Evolutionary conservation across 2,797 vertebrate genomes (phyloP), one percentile per base, ranked within the genome.

Genomic region (Ctenosaura bakeri): DNA sequence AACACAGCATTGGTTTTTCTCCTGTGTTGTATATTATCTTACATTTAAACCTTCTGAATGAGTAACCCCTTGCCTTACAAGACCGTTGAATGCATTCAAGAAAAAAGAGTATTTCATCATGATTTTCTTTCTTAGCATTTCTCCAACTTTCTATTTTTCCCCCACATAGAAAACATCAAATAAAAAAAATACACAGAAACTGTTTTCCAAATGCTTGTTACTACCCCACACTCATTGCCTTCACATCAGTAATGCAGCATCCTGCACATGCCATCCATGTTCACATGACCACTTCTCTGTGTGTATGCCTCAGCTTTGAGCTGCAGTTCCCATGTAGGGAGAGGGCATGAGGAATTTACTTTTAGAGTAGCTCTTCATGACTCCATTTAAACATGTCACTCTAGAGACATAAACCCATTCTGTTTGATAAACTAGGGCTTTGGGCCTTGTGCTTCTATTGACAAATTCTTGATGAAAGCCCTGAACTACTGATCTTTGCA

Each of bases 401-500:
- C 46, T 56, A 2, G 26, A 56, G 26, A 69, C 54, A 85, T 78
- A 52, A 89, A 62, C 42, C 29, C 8, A 84, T 85, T 79, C 50
- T 2, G n/a, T 73, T n/a, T 83, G 54, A 52, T 74, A 66, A 88
- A 76, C 10, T 38, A 69, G 50, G 38, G 26, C 59, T 79, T 79
- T 78, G 56, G 80, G 69, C 69, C 50, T 88, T 50, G 46, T 66
- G 10, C 20, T 74, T 83, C 54, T 29, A 24, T 73, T 56, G 62
- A 88, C 59, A 71, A 59, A 71, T 56, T 66, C 38, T 80, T 81
- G 78, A 83, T 84, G 50, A 64, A 89, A 84, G 54, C 8, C 35
- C 38, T 59, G 66, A 81, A 29, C 81, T 64, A 50, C 32, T 52
- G 32, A 84, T 89, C 74, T 24, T 18, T 89, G 22, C 52, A 32